A percentile compares a stretch with the other conserved stretches of the same genome.
Evolutionary conservation across 2,113 vertebrate genomes (phyloP).

Genomic region (Panthera tigris): DNA sequence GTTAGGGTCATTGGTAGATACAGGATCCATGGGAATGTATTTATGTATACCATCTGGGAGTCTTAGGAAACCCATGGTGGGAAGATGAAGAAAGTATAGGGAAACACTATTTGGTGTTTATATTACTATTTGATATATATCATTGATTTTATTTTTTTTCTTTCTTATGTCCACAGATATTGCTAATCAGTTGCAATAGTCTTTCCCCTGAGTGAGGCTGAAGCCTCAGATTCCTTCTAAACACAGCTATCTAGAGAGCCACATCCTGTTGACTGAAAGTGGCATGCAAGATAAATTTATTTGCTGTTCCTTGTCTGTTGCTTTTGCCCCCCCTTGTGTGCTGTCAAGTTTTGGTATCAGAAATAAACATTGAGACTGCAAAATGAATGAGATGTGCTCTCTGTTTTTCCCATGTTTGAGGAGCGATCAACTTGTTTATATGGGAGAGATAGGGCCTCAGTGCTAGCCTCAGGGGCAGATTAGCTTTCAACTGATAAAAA

Average conservation of each 20-base stretch:
- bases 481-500: neutral
- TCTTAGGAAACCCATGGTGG: constrained; percentile 1
- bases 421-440: neutral
- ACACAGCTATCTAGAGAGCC: constrained; percentile 76
- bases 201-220: constrained; percentile 66
- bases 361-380: constrained; percentile 78
- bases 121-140: constrained; percentile 32
- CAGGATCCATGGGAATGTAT: neutral
- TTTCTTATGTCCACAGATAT: constrained; percentile 71
- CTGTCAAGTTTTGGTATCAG: constrained; percentile 78
- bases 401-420: neutral
- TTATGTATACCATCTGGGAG: constrained; percentile 9
- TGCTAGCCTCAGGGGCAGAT: constrained; percentile 17
- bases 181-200: constrained; percentile 69
- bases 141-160: constrained; percentile 40
- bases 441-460: neutral
- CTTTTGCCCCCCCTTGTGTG: constrained; percentile 67
- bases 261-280: constrained; percentile 75
- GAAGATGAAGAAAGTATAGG: neutral
- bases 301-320: constrained; percentile 74
- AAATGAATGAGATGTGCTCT: constrained; percentile 52
- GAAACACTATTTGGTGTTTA: constrained; percentile 32
- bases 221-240: constrained; percentile 72
- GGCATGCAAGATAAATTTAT: constrained; percentile 77
- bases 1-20: neutral